Percentiles rank a stretch among this genome's conserved stretches.
Conservation (phyloP, 2,888 invertebrate species). For the Celastrina argiolus region DNA sequence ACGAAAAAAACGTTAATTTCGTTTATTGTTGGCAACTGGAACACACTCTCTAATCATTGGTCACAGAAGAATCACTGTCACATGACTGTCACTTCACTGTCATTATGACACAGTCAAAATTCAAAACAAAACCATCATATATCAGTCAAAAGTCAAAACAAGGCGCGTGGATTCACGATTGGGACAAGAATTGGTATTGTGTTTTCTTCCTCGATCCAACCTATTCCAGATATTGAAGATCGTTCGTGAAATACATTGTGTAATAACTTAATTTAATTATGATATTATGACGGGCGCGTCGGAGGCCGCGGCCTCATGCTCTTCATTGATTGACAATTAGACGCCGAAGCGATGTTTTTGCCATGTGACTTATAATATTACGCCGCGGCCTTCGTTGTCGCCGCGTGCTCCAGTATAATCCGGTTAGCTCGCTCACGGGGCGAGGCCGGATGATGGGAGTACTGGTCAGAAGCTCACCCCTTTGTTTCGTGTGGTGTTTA, state of each 20-base stretch:
- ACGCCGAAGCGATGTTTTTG: slow-evolving; percentile 26
- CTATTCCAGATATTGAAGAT: slow-evolving; percentile 22
- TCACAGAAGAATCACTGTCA: too few species aligned
- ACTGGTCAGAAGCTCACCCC: slow-evolving; percentile 25
- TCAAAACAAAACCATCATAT: slow-evolving; percentile 6
- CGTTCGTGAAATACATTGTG: slow-evolving; percentile 8
- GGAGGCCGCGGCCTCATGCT: slow-evolving; percentile 22
- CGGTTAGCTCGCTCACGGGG: slow-evolving; percentile 39
- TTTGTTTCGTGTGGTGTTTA: slow-evolving; percentile 27
- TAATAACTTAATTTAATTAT: slow-evolving; percentile 30
- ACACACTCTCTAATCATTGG: too few species aligned
- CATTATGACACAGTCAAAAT: slow-evolving; percentile 12
- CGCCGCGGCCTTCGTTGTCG: slow-evolving; percentile 35
- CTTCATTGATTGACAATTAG: slow-evolving; percentile 25
- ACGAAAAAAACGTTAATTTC: too few species aligned
- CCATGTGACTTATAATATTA: slow-evolving; percentile 31
- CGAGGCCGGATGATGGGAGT: slow-evolving; percentile 25
- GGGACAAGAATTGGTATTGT: slow-evolving; percentile 17
- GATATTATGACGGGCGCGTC: slow-evolving; percentile 21
- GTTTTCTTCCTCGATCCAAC: slow-evolving; percentile 23
- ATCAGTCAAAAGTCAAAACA: slow-evolving; percentile 34
- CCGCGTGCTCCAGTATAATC: slow-evolving; percentile 44
- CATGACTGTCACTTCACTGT: background rate
- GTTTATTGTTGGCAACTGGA: too few species aligned
- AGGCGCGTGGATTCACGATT: slow-evolving; percentile 30